A percentile compares a stretch with the other conserved stretches of the same genome.
Conservation (phyloP, 2,797 vertebrate genomes). For the Myiotriccus ornatus region DNA sequence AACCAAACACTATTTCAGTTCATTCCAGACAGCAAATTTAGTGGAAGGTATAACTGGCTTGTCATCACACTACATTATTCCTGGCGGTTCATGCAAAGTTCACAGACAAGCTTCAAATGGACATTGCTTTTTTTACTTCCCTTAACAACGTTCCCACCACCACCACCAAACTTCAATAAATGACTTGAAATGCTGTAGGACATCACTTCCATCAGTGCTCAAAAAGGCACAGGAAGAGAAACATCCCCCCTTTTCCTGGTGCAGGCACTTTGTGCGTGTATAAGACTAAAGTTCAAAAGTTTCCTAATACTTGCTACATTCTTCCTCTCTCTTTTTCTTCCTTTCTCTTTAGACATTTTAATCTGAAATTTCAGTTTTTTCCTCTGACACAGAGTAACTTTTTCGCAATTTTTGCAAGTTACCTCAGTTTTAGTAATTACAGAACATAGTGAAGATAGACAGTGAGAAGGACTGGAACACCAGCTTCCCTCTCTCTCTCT, state of each 20-base stretch:
- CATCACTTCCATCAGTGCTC: constrained; percentile 81
- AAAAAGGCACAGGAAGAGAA: constrained; percentile 79
- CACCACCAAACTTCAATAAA: constrained; percentile 83
- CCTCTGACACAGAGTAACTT: neutral
- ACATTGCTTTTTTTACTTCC: constrained; percentile 79
- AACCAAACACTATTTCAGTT: constrained; percentile 99
- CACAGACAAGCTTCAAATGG: constrained; percentile 92
- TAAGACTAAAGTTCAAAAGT: neutral
- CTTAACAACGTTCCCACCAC: constrained; percentile 69
- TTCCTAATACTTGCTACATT: neutral
- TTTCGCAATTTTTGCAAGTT: neutral
- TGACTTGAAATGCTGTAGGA: constrained; percentile 75
- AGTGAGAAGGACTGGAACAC: neutral
- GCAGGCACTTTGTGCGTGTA: neutral
- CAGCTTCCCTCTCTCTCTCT: neutral
- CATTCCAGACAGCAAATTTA: constrained; percentile 97
- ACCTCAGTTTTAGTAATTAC: neutral
- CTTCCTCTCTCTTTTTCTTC: neutral
- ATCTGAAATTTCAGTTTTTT: neutral
- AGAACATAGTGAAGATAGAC: neutral
- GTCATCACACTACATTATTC: constrained; percentile 98
- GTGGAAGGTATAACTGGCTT: constrained; percentile 96
- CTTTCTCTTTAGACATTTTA: neutral
- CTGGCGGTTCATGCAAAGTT: constrained; percentile 99
- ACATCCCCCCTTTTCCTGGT: constrained; percentile 49